phyloP scores from a whole-genome alignment of 2,888 invertebrate genomes.

The Phania funesta region DNA sequence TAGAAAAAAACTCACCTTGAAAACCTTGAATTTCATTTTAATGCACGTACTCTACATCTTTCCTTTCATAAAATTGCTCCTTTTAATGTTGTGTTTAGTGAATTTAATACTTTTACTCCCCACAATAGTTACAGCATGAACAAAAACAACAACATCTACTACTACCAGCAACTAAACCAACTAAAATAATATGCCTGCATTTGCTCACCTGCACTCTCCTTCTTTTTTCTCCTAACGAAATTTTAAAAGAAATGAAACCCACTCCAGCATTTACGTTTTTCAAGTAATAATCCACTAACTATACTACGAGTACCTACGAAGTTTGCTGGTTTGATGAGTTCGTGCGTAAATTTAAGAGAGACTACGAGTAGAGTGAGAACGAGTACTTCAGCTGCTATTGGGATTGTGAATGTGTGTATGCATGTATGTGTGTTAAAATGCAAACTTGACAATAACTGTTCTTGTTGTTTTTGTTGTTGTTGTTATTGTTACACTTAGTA shows the following conservation, averaged over 20 bases:
- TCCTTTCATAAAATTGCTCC: slow-evolving; percentile 9
- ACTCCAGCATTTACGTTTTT: too few species aligned
- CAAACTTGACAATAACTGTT: slow-evolving; percentile 47
- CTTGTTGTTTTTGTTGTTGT: not conserved
- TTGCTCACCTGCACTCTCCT: too few species aligned
- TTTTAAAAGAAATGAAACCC: too few species aligned
- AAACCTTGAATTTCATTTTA: slow-evolving; percentile 54
- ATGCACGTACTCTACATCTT: slow-evolving; percentile 47
- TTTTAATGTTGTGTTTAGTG: not conserved
- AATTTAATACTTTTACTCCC: slow-evolving; percentile 10
- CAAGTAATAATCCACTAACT: too few species aligned
- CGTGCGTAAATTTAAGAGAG: too few species aligned
- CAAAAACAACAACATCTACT: slow-evolving; percentile 10
- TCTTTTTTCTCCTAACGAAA: too few species aligned
- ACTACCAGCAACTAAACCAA: not conserved
- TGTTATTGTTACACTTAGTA: not conserved
- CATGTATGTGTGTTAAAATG: not conserved
- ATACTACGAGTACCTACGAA: too few species aligned
- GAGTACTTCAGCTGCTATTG: slow-evolving; percentile 1
- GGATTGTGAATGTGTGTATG: not conserved
- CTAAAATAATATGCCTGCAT: too few species aligned
- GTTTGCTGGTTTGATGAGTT: too few species aligned
- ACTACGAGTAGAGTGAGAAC: not conserved
- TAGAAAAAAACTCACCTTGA: too few species aligned
- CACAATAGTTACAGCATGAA: not conserved